phyloP scores from a whole-genome alignment of 1,140 invertebrate species.

The Eciton burchellii region DNA sequence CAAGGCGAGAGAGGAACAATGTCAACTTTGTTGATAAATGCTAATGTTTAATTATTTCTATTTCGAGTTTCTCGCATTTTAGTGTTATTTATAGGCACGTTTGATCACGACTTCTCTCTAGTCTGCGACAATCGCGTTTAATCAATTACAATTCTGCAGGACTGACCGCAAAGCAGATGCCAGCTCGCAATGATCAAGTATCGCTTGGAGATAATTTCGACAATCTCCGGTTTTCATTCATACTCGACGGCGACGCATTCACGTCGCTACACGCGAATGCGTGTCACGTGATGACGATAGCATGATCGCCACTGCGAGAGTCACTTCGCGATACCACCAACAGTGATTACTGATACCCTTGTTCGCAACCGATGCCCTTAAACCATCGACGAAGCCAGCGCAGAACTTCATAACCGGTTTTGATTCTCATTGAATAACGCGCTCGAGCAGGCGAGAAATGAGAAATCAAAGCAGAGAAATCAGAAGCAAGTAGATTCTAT shows the following conservation, averaged over 20 bases:
- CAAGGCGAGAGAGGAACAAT: too few species aligned
- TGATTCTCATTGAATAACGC: neutral
- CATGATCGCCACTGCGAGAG: neutral
- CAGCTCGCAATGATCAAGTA: neutral
- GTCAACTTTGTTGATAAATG: neutral
- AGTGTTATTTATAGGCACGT: neutral
- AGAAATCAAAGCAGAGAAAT: neutral
- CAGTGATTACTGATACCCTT: slow-evolving; percentile 41
- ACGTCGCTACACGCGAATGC: slow-evolving; percentile 14
- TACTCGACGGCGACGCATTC: neutral
- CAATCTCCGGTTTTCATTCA: slow-evolving; percentile 10
- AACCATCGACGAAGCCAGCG: neutral
- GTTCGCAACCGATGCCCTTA: neutral
- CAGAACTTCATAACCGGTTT: neutral
- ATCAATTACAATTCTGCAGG: neutral
- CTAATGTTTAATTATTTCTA: neutral
- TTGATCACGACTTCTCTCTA: neutral
- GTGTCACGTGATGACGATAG: slow-evolving; percentile 21
- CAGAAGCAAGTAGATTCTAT: neutral
- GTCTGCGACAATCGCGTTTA: neutral
- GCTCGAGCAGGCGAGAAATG: neutral
- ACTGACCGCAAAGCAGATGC: neutral
- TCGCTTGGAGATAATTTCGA: neutral
- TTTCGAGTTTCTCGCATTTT: neutral
- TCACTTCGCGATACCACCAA: slow-evolving; percentile 32